Percentiles rank a stretch among this genome's conserved stretches.
phyloP scores from a whole-genome alignment of 2,888 invertebrate genomes.

The Ptycholaimellus sp. region DNA sequence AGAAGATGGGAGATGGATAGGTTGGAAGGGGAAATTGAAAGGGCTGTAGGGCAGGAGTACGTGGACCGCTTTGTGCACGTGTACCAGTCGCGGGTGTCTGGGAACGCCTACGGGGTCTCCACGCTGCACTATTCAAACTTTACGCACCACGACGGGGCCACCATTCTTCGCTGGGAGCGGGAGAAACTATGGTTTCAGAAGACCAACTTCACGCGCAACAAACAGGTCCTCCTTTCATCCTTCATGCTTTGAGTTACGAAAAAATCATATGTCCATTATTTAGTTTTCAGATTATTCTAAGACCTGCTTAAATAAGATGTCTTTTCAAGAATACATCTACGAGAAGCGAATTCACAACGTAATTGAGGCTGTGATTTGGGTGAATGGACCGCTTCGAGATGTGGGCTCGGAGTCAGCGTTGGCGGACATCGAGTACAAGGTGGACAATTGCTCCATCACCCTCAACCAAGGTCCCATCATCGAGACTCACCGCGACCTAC shows the following conservation, averaged over 20 bases:
- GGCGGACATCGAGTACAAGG: constrained; percentile 57
- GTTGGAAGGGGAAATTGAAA: no score
- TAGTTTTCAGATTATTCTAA: no score
- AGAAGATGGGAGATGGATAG: no score
- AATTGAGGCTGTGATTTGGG: constrained; percentile 23
- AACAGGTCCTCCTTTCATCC: no score
- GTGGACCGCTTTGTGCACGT: constrained; percentile 21
- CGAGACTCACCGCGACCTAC: constrained; percentile 43
- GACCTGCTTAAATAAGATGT: background rate
- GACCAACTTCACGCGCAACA: constrained; percentile 20
- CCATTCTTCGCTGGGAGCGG: constrained; percentile 17
- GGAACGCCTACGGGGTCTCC: constrained; percentile 52
- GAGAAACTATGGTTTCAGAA: constrained; percentile 23
- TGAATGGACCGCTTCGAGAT: constrained; percentile 20
- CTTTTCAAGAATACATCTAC: no score
- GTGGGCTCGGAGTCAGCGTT: constrained; percentile 35
- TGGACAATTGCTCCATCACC: constrained; percentile 57
- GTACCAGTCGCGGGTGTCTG: constrained; percentile 15
- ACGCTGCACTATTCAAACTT: constrained; percentile 46
- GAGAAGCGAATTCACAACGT: no score
- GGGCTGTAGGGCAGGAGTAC: constrained; percentile 24
- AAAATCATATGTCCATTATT: no score
- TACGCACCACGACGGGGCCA: constrained; percentile 15
- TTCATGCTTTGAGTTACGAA: no score
- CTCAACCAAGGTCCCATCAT: constrained; percentile 62